A percentile compares a stretch with the other conserved stretches of the same genome.
These are phyloP conservation scores for Labroides dimidiatus DNA, from an alignment of 2,797 vertebrate species.

Conservation along the genomic window DNA sequence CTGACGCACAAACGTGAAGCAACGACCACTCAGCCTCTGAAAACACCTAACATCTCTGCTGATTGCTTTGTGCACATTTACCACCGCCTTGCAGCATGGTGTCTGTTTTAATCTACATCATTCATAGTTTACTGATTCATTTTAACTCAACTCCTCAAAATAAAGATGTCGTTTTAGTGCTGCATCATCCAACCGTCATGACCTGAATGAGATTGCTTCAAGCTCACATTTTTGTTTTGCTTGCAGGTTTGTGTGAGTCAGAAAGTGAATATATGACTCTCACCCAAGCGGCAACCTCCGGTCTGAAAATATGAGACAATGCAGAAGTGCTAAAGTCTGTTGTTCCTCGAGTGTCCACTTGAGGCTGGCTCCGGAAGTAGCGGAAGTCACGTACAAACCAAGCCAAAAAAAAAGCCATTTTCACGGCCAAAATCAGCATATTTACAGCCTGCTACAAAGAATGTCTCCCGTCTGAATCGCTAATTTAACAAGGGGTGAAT, in stretches of 20 bases:
- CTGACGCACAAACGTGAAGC: not conserved
- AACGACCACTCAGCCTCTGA: not conserved
- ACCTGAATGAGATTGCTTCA: not conserved
- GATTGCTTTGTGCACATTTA: not conserved
- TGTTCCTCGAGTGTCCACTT: too few relatives aligned
- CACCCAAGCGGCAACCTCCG: too few relatives aligned
- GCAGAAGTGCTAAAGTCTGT: too few relatives aligned
- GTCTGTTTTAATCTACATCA: not conserved
- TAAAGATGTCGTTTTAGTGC: not conserved
- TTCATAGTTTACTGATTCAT: not conserved
- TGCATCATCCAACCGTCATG: not conserved
- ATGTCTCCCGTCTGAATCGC: too few relatives aligned
- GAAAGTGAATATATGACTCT: not conserved
- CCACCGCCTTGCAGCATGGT: not conserved
- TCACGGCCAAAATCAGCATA: too few relatives aligned
- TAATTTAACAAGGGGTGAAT: too few relatives aligned
- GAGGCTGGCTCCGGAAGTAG: too few relatives aligned
- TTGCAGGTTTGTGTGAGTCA: not conserved
- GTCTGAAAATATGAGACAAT: too few relatives aligned
- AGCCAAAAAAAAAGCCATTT: too few relatives aligned
- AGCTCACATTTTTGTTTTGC: not conserved
- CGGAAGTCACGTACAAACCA: too few relatives aligned
- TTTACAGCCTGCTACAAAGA: too few relatives aligned
- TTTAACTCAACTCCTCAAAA: not conserved
- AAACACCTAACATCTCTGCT: not conserved